Evolutionary conservation across 2,113 vertebrate species (phyloP), one percentile per base, ranked within the genome.

Genomic region (Phasianus colchicus): DNA sequence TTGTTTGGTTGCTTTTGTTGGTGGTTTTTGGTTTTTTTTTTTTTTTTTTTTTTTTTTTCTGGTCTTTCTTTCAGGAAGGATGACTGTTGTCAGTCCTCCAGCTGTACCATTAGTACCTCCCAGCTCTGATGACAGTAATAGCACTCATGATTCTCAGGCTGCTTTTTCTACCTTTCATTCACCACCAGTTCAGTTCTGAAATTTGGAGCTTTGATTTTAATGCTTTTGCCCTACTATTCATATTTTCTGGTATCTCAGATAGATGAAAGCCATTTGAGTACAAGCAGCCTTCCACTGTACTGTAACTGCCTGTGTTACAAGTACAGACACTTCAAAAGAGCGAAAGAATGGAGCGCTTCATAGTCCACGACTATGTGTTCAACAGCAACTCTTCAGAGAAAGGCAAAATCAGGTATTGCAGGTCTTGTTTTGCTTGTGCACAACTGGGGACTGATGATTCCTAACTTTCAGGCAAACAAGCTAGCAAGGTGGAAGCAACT

Each of bases 321-420:
- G 18, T 10, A 38, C 7, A 66, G 45, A 32, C 2, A 25, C 3
- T 30, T n/a, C 55, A 76, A 63, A 63, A 63, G 27, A 92, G 72
- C 1, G 1, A 16, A 60, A 83, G 50, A 61, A 52, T 8, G 25
- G 15, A 91, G 14, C 20, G 48, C 12, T 47, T 42, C 65, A 22
- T 17, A 66, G 38, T 25, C 36, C 66, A 42, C 69, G 24, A 21
- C 24, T 80, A 0, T 7, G 30, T 2, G 0, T 70, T 69, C 48
- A 90, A 75, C 48, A 80, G 36, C 20, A 81, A 11, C 47, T 92
- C 58, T 79, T 54, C 24, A 79, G 70, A 47, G 58, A 83, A 64
- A 88, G 47, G 74, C 5, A 38, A 60, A 72, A 40, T 48, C 29
- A 25, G 1, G 5, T 22, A 47, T 15, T 74, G 24, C 65, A 94